Base-by-base conservation (phyloP, 2,888 invertebrate genomes). In the Drosophila monieri region DNA sequence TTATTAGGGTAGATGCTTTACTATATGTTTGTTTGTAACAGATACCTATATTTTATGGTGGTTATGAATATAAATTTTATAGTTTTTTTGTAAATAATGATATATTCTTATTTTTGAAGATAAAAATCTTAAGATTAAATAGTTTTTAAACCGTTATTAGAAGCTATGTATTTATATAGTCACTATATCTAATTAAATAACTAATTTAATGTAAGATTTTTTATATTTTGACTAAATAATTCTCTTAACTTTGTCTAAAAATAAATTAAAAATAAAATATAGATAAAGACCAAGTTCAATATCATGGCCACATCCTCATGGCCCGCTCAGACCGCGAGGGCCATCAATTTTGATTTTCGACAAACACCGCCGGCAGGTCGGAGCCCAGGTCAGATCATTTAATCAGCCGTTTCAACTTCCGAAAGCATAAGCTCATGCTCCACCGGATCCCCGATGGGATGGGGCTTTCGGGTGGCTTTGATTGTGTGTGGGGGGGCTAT, bases 381-480 rank as follows among this genome's bases (percentile, higher is more conserved):
- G 27, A 21, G 8, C 44, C n/a, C 44, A 37, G 62, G 64, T 62
- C 64, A 62, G 35, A 51, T 62, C 67, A 53, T 53, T 44, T 47
- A 43, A 41, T 41, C 39, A 21, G 43, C 12, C 27, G 37, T 25
- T 21, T 21, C 51, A 30, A 64, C 46, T 64, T 47, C 66, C 54
- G 37, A 65, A 32, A 54, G 64, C 67, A 65, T 52, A 65, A 52
- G 65, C 64, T 43, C 64, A 48, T 65, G 65, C 46, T 66, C 62
- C 69, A 49, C 32, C 71, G 61, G 39, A 41, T 41, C 39, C 15
- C 39, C 15, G 69, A 58, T 68, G 57, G 37, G 30, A n/a, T 46
- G 39, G 25, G 25, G 52, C 52, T 23, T 44, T 53, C 47, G 55
- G 12, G 25, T 30, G 49, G 27, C 53, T 25, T 27, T 27, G 15